Percentiles rank a stretch among this genome's conserved stretches.
Evolutionary conservation across 2,113 vertebrate genomes (phyloP).

Genomic region (Equus przewalskii): DNA sequence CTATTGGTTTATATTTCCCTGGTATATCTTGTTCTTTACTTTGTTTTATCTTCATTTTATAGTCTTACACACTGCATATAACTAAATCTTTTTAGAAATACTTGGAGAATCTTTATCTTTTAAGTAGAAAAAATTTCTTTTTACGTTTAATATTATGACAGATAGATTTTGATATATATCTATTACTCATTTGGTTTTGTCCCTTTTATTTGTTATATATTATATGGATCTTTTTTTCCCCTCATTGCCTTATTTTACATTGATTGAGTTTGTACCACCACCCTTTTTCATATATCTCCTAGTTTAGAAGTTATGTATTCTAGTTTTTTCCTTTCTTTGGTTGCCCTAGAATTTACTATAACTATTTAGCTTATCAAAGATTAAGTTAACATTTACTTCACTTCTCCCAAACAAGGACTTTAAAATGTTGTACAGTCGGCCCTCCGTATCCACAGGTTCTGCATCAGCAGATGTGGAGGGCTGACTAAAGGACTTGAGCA

Average conservation of each 20-base stretch:
- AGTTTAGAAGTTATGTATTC: not conserved
- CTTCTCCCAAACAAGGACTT: not conserved
- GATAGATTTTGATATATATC: not conserved
- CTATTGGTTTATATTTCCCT: not conserved
- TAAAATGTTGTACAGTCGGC: not conserved
- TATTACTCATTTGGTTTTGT: not conserved
- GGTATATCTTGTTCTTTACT: not conserved
- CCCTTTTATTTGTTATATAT: not conserved
- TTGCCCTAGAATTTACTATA: not conserved
- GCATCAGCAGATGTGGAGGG: too few species aligned
- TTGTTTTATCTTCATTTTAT: constrained; percentile 10
- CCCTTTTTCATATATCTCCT: not conserved
- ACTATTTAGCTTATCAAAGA: constrained; percentile 8
- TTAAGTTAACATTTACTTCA: constrained; percentile 41
- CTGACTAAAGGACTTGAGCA: too few species aligned
- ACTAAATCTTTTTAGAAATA: not conserved
- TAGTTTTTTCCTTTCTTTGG: not conserved
- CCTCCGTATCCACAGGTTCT: too few species aligned
- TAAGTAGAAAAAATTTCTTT: not conserved
- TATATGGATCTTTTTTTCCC: not conserved
- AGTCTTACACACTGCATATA: not conserved
- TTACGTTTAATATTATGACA: not conserved
- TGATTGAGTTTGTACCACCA: not conserved
- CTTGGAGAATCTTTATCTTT: not conserved
- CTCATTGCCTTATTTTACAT: not conserved